phyloP scores from a whole-genome alignment of 2,888 invertebrate species.

The Aleiodes leptofemur region DNA sequence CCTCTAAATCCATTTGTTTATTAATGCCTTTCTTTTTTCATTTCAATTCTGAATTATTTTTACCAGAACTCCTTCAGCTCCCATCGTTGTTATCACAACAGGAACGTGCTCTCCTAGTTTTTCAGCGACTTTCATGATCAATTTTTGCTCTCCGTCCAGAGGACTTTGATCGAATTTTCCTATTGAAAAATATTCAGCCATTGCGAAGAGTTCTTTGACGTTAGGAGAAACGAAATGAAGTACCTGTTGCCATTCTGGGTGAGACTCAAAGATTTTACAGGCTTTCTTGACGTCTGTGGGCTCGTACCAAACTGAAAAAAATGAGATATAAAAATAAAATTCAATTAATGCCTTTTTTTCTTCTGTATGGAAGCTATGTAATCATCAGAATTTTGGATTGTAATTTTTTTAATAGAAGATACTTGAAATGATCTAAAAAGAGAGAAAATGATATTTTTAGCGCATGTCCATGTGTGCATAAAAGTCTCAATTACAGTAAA shows the following conservation, averaged over 20 bases:
- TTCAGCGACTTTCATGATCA: constrained; percentile 57
- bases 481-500: too few species aligned
- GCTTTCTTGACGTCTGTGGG: constrained; percentile 90
- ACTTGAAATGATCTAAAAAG: too few species aligned
- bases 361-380: too few species aligned
- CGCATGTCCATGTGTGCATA: too few species aligned
- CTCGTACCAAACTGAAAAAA: constrained; percentile 87
- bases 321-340: not conserved
- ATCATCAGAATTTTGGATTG: too few species aligned
- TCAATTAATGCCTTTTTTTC: not conserved
- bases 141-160: constrained; percentile 49
- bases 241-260: constrained; percentile 70
- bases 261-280: constrained; percentile 80
- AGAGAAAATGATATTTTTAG: too few species aligned
- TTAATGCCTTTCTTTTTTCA: not conserved
- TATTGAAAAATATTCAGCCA: constrained; percentile 77
- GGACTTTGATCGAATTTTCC: constrained; percentile 29
- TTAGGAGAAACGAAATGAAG: constrained; percentile 87
- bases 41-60: constrained; percentile 20
- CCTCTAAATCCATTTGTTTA: too few species aligned
- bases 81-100: constrained; percentile 68
- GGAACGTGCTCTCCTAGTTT: constrained; percentile 63
- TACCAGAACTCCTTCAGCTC: constrained; percentile 69
- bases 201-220: constrained; percentile 83
- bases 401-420: too few species aligned